Evolutionary conservation across 2,797 vertebrate species (phyloP).

Genomic region (Phalanger gymnotis): DNA sequence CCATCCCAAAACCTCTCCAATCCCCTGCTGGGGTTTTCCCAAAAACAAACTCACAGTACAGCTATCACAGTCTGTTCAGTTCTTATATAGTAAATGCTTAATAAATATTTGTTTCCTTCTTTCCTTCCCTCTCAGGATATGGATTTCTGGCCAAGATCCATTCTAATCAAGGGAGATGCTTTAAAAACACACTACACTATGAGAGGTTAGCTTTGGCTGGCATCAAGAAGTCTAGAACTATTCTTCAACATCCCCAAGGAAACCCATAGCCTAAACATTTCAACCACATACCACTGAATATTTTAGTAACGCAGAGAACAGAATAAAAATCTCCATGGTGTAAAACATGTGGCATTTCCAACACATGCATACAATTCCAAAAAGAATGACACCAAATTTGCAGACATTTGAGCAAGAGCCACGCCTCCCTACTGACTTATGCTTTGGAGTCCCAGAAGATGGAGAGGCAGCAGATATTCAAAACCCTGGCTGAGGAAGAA

Average conservation of each 20-base stretch:
- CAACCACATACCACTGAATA: background rate
- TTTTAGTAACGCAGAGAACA: background rate
- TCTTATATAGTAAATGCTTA: background rate
- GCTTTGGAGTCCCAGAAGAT: background rate
- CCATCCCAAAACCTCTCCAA: too few relatives aligned
- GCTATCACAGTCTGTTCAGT: too few relatives aligned
- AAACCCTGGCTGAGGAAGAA: background rate
- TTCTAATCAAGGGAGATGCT: background rate
- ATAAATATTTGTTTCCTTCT: background rate
- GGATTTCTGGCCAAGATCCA: background rate
- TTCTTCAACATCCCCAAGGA: background rate
- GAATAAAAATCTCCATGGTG: background rate
- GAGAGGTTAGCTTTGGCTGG: background rate
- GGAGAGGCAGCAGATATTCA: background rate
- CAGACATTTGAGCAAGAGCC: background rate
- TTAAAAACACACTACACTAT: background rate
- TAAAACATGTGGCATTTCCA: background rate
- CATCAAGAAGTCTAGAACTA: background rate
- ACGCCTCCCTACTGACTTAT: background rate
- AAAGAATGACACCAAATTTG: background rate
- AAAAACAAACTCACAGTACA: too few relatives aligned
- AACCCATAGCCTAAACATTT: background rate
- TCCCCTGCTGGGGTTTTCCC: too few relatives aligned
- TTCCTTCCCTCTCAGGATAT: background rate
- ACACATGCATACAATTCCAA: background rate